Evolutionary conservation across 2,797 vertebrate genomes (phyloP), one percentile per base, ranked within the genome.

Genomic region (Hypotaenidia okinawae): DNA sequence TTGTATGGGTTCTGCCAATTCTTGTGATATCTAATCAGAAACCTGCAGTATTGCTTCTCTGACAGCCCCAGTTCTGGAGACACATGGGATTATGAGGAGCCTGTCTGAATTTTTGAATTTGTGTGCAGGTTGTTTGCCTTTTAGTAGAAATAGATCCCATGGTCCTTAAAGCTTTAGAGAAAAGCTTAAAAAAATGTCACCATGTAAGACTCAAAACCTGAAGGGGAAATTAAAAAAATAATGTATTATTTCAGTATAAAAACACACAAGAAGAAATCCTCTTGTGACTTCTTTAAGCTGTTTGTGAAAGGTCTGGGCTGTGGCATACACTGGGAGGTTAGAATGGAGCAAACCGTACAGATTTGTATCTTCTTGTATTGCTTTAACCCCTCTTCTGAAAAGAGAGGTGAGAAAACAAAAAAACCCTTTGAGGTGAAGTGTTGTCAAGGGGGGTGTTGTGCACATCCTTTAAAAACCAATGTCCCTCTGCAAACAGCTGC

Each of bases 171-270:
- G 49, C 37, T 87, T 77, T 74, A 59, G 52, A 84, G 51, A 59
- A 89, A 89, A 92, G 24, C 62, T 80, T 87, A 17, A 32, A 70
- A 70, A 90, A 85, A 87, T 67, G 35, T 90, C 81, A 92, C 54
- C 33, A 32, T 33, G 15, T 68, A 64, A 75, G 30, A n/a, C 87
- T 87, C 84, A 90, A 93, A 87, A 85, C 37, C 19, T n/a, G 5
- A 80, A 95, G 62, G 80, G 55, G 47, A 78, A 91, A 69, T 63
- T 54, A 47, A 84, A 82, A 45, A 89, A 62, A 25, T 1, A 57
- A 67, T 14, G 19, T 62, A 21, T 62, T 94, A 35, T 86, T 96
- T 93, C 35, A 74, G 5, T 72, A 30, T 51, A 45, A 91, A 73
- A 75, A 59, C 27, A 64, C 17, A 59, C 17, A 84, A 33, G 22